Conservation (phyloP, 35 echinoderm and acorn worm genomes). For the Ophiothrix spiculata region DNA sequence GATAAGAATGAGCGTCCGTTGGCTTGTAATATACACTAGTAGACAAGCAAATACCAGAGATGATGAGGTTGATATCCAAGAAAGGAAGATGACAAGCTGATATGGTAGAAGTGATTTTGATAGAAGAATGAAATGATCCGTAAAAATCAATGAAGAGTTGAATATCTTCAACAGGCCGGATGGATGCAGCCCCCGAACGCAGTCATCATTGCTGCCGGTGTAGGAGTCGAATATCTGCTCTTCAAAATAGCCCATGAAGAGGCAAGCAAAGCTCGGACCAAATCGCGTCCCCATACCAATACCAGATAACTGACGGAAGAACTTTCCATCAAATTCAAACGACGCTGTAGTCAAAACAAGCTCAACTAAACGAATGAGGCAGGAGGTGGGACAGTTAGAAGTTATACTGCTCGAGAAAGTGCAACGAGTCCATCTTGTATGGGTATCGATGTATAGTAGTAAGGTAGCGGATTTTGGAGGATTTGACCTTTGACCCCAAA, state of each 20-base stretch:
- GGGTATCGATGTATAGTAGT: constrained; percentile 39
- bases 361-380: not conserved
- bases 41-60: not conserved
- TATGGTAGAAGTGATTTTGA: not conserved
- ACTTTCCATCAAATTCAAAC: not conserved
- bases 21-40: constrained; percentile 18
- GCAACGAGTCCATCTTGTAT: constrained; percentile 31
- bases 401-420: not conserved
- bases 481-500: too few species aligned
- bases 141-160: not conserved
- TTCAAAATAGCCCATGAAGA: constrained; percentile 19
- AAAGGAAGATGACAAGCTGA: not conserved
- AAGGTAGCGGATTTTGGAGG: too few species aligned
- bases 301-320: constrained; percentile 8
- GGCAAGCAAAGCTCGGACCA: constrained; percentile 19
- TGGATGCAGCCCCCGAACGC: not conserved
- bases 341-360: not conserved
- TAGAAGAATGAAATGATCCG: not conserved
- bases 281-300: constrained; percentile 1
- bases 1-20: not conserved
- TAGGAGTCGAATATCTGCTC: constrained; percentile 1
- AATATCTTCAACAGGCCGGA: not conserved
- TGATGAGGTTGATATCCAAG: not conserved
- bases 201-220: constrained; percentile 12
- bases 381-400: not conserved